Percentiles rank a stretch among this genome's conserved stretches.
Evolutionary conservation across 2,113 vertebrate genomes (phyloP).

Genomic region (Chamaetylas fuelleborni): DNA sequence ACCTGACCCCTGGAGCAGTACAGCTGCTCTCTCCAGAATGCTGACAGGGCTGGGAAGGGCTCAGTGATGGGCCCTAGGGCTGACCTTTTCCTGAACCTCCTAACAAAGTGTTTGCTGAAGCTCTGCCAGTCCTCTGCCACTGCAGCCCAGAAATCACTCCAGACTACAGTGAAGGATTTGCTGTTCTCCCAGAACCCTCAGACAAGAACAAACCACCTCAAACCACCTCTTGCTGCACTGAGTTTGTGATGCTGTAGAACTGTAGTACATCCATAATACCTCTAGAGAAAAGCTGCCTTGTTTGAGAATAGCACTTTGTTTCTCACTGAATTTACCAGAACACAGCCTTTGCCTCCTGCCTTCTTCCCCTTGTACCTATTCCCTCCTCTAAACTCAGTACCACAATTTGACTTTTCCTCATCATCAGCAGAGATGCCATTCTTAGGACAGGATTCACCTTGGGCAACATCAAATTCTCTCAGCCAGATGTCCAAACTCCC

Average conservation of each 20-base stretch:
- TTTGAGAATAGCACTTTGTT: background rate
- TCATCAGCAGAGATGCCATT: background rate
- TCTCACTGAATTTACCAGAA: background rate
- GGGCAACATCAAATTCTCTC: background rate
- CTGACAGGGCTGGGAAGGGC: background rate
- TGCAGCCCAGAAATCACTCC: background rate
- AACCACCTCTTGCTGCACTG: background rate
- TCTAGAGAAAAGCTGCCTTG: background rate
- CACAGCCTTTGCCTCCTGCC: background rate
- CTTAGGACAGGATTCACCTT: background rate
- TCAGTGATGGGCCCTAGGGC: background rate
- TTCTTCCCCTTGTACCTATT: background rate
- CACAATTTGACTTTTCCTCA: background rate
- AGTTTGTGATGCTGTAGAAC: background rate
- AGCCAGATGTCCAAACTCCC: background rate
- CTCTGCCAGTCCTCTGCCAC: background rate
- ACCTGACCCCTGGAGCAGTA: constrained; percentile 1
- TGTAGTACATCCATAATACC: background rate
- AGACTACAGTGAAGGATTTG: background rate
- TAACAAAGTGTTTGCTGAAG: background rate
- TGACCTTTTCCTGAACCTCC: constrained; percentile 7
- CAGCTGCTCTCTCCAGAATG: background rate
- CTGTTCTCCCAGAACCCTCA: background rate
- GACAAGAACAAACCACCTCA: too few relatives aligned
- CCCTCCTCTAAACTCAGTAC: background rate